A percentile compares a stretch with the other conserved stretches of the same genome.
These are phyloP conservation scores for Prochilodus magdalenae DNA, from an alignment of 2,113 vertebrate genomes.

Conservation along the genomic window DNA sequence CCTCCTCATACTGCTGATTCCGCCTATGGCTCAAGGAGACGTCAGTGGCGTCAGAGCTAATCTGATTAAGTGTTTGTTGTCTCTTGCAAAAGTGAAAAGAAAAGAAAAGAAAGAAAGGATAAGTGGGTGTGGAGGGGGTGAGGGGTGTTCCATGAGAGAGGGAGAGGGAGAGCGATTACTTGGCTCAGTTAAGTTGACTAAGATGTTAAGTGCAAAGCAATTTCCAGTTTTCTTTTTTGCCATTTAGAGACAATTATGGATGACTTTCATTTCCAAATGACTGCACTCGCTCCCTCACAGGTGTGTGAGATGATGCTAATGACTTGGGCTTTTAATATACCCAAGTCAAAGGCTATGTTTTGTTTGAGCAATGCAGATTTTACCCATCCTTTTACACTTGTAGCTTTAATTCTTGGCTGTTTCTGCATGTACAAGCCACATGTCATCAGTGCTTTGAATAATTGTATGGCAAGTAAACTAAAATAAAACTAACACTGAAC, in stretches of 20 bases:
- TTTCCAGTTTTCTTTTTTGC: not conserved
- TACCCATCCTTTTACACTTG: not conserved
- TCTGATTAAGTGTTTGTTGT: constrained; percentile 60
- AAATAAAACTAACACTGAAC: too few relatives aligned
- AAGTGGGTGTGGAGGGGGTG: not conserved
- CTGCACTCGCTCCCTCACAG: not conserved
- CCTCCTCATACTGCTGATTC: constrained; percentile 50
- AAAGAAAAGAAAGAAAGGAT: constrained; percentile 2
- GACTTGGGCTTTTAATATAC: constrained; percentile 8
- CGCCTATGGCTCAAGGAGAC: constrained; percentile 53
- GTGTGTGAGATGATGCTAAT: constrained; percentile 1
- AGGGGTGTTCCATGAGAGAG: not conserved
- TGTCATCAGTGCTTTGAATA: not conserved
- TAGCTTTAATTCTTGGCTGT: not conserved
- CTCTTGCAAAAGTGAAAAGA: constrained; percentile 40
- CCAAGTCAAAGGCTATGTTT: not conserved
- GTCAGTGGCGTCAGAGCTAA: constrained; percentile 51
- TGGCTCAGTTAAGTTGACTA: not conserved
- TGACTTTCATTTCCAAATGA: not conserved
- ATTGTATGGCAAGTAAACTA: not conserved
- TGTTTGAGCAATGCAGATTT: not conserved
- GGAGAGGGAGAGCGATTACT: not conserved
- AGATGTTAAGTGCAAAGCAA: not conserved
- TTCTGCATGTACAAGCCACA: not conserved
- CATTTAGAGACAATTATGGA: not conserved